These are phyloP conservation scores for Adrianichthys oophorus DNA, from an alignment of 2,797 vertebrate genomes.

Conservation along the genomic window DNA sequence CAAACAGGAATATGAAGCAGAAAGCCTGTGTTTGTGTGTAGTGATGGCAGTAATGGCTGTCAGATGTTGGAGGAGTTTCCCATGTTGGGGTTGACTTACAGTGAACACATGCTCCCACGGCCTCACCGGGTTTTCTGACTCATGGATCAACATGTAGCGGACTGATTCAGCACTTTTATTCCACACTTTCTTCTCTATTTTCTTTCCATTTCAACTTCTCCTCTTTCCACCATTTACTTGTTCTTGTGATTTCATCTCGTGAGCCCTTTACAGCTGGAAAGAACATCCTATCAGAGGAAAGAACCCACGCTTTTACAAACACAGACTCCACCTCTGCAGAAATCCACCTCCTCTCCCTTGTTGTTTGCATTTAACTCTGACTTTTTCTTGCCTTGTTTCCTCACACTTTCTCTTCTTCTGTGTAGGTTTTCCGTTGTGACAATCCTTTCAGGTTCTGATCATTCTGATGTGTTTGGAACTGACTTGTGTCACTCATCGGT, in stretches of 20 bases:
- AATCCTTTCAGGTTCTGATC: not conserved
- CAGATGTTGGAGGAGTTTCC: conserved; percentile 63
- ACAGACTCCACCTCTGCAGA: conserved; percentile 2
- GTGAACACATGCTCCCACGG: conserved; percentile 33
- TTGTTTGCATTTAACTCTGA: not conserved
- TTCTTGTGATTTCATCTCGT: conserved; percentile 39
- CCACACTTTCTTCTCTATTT: conserved; percentile 9
- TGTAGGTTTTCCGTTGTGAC: not conserved
- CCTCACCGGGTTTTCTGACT: conserved; percentile 54
- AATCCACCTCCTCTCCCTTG: not conserved
- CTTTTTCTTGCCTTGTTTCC: not conserved
- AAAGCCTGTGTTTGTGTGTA: conserved; percentile 32
- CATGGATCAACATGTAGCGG: conserved; percentile 56
- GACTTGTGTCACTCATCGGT: conserved; percentile 4
- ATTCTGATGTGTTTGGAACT: not conserved
- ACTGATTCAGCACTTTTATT: conserved; percentile 58
- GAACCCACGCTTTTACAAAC: conserved; percentile 6
- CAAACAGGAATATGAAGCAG: conserved; percentile 44
- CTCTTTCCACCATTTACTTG: not conserved
- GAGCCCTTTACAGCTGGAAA: conserved; percentile 16
- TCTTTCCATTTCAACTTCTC: conserved; percentile 3
- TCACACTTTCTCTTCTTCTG: not conserved
- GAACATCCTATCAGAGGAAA: conserved; percentile 22
- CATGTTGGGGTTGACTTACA: conserved; percentile 43
- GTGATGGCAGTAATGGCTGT: conserved; percentile 55